These are phyloP conservation scores for Drosophila koepferae DNA, from an alignment of 2,888 invertebrate genomes.

Conservation along the genomic window DNA sequence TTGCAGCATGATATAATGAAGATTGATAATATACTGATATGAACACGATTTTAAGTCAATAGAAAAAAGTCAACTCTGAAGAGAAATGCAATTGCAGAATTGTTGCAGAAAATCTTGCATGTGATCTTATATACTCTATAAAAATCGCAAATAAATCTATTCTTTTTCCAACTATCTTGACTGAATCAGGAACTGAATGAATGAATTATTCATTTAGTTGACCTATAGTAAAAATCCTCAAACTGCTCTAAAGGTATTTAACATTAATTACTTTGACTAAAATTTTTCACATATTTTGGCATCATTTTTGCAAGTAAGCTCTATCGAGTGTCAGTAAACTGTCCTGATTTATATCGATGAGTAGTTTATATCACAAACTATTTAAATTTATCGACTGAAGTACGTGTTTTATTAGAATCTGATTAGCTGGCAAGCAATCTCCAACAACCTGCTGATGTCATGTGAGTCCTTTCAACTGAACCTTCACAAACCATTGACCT, in stretches of 20 bases:
- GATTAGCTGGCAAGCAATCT: slow-evolving; percentile 53
- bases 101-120: background rate
- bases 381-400: slow-evolving; percentile 6
- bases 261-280: background rate
- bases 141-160: no score
- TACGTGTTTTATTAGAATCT: slow-evolving; percentile 36
- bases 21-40: slow-evolving; percentile 22
- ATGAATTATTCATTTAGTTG: background rate
- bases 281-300: background rate
- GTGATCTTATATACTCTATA: no score
- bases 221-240: background rate
- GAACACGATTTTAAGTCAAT: background rate
- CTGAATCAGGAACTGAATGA: background rate
- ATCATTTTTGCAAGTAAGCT: background rate
- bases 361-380: background rate
- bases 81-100: no score
- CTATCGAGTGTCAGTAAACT: background rate
- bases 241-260: background rate
- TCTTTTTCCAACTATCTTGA: no score
- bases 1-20: slow-evolving; percentile 8
- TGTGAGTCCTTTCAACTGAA: slow-evolving; percentile 53
- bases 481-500: slow-evolving; percentile 49
- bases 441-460: slow-evolving; percentile 67
- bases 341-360: background rate
- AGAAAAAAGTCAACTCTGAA: background rate